Conservation (phyloP, 1,140 invertebrate genomes). For the Neuroterus valhalla region DNA sequence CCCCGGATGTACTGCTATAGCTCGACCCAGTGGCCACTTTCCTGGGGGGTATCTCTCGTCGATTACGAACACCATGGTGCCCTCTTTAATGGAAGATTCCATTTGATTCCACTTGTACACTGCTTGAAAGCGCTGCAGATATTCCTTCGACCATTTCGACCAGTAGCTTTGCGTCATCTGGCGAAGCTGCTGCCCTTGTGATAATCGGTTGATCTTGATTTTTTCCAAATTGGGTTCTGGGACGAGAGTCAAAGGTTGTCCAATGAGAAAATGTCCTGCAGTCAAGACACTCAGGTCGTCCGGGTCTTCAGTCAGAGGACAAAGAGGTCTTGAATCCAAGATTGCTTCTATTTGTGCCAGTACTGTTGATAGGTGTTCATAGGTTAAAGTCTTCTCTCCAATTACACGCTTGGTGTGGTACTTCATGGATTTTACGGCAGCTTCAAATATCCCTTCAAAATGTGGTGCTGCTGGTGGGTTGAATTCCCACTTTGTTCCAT, state of each 20-base stretch:
- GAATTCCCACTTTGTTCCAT: too few relatives aligned
- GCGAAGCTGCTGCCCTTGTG: constrained; percentile 19
- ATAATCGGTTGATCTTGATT: neutral
- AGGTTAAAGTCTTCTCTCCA: constrained; percentile 38
- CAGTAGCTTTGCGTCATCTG: constrained; percentile 24
- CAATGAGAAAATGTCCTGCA: too few relatives aligned
- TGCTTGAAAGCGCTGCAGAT: constrained; percentile 28
- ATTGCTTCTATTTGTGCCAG: too few relatives aligned
- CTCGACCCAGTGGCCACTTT: constrained; percentile 10
- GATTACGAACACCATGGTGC: neutral
- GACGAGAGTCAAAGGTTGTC: too few relatives aligned
- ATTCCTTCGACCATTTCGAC: constrained; percentile 24
- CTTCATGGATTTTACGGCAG: too few relatives aligned
- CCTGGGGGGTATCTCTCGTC: neutral
- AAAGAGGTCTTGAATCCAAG: too few relatives aligned
- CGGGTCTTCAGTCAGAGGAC: too few relatives aligned
- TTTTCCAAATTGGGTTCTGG: too few relatives aligned
- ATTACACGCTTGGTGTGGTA: constrained; percentile 34
- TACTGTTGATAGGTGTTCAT: constrained; percentile 34
- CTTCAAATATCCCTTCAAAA: too few relatives aligned
- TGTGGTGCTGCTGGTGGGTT: too few relatives aligned
- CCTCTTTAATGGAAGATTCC: neutral
- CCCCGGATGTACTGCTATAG: neutral
- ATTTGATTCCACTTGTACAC: constrained; percentile 33
- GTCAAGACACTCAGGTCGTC: too few relatives aligned